Evolutionary conservation across 2,888 invertebrate species (phyloP).

Genomic region (Sesia apiformis): DNA sequence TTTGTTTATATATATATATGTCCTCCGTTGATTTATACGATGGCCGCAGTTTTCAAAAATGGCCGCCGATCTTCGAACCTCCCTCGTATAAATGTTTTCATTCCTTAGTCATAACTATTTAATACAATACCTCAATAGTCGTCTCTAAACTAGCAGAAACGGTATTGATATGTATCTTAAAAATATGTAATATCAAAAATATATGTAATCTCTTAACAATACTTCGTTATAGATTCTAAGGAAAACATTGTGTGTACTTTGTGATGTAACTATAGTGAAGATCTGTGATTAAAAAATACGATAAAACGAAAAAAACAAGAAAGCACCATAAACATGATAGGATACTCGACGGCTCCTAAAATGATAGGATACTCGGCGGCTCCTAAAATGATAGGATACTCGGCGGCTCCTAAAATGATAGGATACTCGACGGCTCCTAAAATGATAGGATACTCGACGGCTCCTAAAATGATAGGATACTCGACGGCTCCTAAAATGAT

Average conservation of each 20-base stretch:
- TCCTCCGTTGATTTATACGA: too few relatives aligned
- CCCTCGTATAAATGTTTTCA: too few relatives aligned
- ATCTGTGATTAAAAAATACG: background rate
- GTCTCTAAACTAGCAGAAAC: slow-evolving; percentile 29
- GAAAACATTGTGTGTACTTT: background rate
- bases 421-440: too few relatives aligned
- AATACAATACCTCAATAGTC: slow-evolving; percentile 16
- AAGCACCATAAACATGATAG: background rate
- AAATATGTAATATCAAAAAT: background rate
- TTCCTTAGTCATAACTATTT: background rate
- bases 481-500: too few relatives aligned
- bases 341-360: too few relatives aligned
- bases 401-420: background rate
- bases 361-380: background rate
- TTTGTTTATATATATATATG: too few relatives aligned
- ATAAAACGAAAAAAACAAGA: background rate
- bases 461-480: background rate
- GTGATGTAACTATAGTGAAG: background rate
- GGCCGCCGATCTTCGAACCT: too few relatives aligned
- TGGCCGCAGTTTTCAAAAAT: too few relatives aligned
- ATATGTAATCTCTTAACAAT: background rate
- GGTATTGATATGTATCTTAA: slow-evolving; percentile 13
- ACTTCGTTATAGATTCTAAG: background rate
- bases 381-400: background rate
- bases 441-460: background rate